Percentiles rank a stretch among this genome's conserved stretches.
Conservation (phyloP, 2,797 vertebrate species). For the Crocidura indochinensis region DNA sequence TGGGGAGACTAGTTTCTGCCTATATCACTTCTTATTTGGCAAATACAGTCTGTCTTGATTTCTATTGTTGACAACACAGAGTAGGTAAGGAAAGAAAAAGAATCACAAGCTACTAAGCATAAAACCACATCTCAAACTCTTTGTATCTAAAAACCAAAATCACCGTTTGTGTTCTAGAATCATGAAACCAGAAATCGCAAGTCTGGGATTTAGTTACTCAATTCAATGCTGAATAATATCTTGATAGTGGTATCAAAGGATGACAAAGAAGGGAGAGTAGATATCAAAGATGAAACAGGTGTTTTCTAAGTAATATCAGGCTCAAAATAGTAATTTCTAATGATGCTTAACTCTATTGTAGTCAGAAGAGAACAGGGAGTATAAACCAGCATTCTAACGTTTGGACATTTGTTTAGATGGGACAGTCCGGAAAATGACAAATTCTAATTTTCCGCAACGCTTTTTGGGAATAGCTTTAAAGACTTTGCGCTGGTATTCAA, state of each 20-base stretch:
- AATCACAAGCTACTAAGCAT: neutral
- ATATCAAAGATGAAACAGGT: too few relatives aligned
- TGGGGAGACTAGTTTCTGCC: constrained; percentile 39
- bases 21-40: constrained; percentile 71
- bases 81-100: neutral
- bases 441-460: neutral
- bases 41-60: constrained; percentile 53
- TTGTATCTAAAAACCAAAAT: constrained; percentile 42
- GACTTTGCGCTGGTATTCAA: neutral
- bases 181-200: neutral
- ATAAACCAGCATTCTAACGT: neutral
- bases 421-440: neutral
- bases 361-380: neutral
- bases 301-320: neutral
- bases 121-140: neutral
- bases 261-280: neutral
- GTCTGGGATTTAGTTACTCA: neutral
- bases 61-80: constrained; percentile 35
- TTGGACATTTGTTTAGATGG: neutral
- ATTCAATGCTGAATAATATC: neutral
- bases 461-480: neutral
- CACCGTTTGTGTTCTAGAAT: neutral
- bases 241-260: neutral
- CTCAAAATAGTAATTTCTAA: neutral
- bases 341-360: neutral